Percentiles rank a stretch among this genome's conserved stretches.
Conservation (phyloP, 2,888 invertebrate species). For the Chrysodeixis includens region DNA sequence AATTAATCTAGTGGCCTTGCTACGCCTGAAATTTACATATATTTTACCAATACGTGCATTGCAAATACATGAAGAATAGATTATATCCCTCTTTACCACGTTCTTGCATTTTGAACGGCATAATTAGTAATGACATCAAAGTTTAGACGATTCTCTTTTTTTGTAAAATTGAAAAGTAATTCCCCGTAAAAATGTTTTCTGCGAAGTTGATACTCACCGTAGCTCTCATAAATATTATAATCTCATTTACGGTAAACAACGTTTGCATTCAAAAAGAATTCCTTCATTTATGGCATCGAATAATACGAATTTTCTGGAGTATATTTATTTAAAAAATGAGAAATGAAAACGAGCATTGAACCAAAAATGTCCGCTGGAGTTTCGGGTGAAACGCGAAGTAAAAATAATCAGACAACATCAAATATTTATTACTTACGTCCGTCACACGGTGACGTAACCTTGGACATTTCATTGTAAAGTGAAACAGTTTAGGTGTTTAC, state of each 20-base stretch:
- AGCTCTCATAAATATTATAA: neutral
- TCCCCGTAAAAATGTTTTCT: neutral
- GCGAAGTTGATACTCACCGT: neutral
- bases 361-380: neutral
- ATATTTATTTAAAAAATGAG: constrained; percentile 22
- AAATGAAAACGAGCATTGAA: constrained; percentile 9
- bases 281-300: constrained; percentile 8
- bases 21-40: too few species aligned
- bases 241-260: neutral
- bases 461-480: neutral
- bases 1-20: constrained; percentile 17
- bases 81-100: too few species aligned
- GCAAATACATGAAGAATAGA: too few species aligned
- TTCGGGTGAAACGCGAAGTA: constrained; percentile 3
- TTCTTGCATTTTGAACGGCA: too few species aligned
- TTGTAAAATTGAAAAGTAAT: neutral
- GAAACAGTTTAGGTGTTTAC: too few species aligned
- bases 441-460: constrained; percentile 15
- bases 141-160: neutral
- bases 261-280: constrained; percentile 9
- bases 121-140: neutral
- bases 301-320: constrained; percentile 14
- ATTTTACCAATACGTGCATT: too few species aligned
- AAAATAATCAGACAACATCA: constrained; percentile 27
- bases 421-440: constrained; percentile 28